Conservation (phyloP, 1,140 invertebrate genomes). For the Paracyclopina nana region DNA sequence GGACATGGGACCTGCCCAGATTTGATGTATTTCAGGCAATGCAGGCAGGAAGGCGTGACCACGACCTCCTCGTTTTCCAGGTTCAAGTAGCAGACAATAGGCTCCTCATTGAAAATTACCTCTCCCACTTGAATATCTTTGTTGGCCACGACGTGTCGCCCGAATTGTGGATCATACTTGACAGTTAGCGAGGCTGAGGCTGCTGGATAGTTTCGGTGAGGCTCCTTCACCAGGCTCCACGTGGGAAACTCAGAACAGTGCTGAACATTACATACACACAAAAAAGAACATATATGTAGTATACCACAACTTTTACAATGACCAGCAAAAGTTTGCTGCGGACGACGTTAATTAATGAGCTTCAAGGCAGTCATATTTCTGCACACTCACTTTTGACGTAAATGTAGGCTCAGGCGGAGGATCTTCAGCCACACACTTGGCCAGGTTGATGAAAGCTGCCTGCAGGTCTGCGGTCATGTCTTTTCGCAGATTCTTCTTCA, state of each 20-base stretch:
- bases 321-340: too few relatives aligned
- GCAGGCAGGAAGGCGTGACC: background rate
- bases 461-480: constrained; percentile 9
- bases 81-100: constrained; percentile 9
- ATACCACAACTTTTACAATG: too few relatives aligned
- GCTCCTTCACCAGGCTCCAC: background rate
- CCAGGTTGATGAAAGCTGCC: constrained; percentile 11
- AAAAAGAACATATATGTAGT: too few relatives aligned
- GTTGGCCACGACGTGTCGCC: constrained; percentile 13
- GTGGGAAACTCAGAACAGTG: too few relatives aligned
- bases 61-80: background rate
- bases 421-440: constrained; percentile 1
- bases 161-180: background rate
- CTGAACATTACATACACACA: too few relatives aligned
- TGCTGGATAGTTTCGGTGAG: constrained; percentile 7
- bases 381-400: too few relatives aligned
- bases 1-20: constrained; percentile 10
- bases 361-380: too few relatives aligned
- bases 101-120: constrained; percentile 10
- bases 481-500: constrained; percentile 10
- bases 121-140: constrained; percentile 10
- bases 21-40: constrained; percentile 5
- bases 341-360: too few relatives aligned
- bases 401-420: too few relatives aligned
- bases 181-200: background rate